Base-by-base conservation (phyloP, 2,888 invertebrate genomes). In the Eulithis prunata region DNA sequence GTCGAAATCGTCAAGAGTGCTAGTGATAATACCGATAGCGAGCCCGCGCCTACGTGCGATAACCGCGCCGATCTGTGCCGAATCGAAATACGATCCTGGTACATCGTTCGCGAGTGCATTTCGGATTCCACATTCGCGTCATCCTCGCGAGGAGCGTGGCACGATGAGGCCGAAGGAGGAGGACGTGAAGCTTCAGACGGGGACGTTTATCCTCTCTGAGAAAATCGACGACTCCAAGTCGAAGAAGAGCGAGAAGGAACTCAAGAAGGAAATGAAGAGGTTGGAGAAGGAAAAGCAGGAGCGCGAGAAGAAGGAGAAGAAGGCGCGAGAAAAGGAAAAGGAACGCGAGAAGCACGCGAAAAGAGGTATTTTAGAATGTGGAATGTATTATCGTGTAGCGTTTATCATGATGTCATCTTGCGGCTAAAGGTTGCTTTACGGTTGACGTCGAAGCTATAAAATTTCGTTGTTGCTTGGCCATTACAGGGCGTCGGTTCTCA, bases 181-280 rank as follows among this genome's bases (percentile, higher is more conserved):
- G 78, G 91, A 90, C 75, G 71, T 85, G 70, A 91, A 90, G 74
- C 78, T 90, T 82, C 91, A 92, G 73, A 87, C 88, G 68, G 93
- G 93, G 78, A 92, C 94, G 73, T 92, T 94, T 80, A 94, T 94
- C 66, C 82, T 94, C 76, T 92, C 94, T 74, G 94, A 94, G 80
- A 94, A 94, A 78, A 91, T 93, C 57, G 93, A 93, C 78, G 92
- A 94, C 75, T 89, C 91, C 61, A 90, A 93, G 81, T 84, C 86
- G 72, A 91, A 88, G 80, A 93, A 89, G 73, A 91, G 73, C 74
- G 91, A 91, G 64, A 93, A 93, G 76, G 94, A 94, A 52, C 76
- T 93, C 72, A 94, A 93, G 80, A 94, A 94, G 77, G 94, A 94
- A 72, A 91, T 91, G 87, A 92, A 90, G 78, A 82, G 89, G 69